phyloP scores from a whole-genome alignment of 2,797 vertebrate species.

The Catostomus latipinnis region DNA sequence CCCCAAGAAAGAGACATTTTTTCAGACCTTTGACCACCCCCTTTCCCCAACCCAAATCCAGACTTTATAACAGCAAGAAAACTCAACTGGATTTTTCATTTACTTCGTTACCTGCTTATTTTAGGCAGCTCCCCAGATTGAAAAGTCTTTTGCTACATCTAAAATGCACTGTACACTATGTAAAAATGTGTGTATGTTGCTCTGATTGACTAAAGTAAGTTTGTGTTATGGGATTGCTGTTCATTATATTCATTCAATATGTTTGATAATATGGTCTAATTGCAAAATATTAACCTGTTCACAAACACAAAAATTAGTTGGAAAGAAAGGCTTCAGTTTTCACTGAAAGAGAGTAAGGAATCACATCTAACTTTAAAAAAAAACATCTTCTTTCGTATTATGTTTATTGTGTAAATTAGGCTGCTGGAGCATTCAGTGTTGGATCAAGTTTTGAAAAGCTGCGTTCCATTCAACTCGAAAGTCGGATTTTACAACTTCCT shows the following conservation, averaged over 20 bases:
- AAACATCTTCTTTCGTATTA: too few species aligned
- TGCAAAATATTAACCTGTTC: not conserved
- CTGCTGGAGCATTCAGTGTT: too few species aligned
- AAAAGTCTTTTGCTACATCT: too few species aligned
- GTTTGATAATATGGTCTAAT: conserved; percentile 28
- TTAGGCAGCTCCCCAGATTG: too few species aligned
- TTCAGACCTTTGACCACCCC: not conserved
- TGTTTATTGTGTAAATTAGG: too few species aligned
- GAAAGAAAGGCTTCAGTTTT: not conserved
- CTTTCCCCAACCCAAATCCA: conserved; percentile 26
- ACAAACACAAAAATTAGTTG: not conserved
- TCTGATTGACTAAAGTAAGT: conserved; percentile 10
- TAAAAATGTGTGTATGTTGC: conserved; percentile 44
- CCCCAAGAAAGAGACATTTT: conserved; percentile 24
- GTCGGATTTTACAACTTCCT: too few species aligned
- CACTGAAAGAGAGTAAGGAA: not conserved
- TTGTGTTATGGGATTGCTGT: conserved; percentile 14
- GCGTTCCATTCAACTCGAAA: too few species aligned
- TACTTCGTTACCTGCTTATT: not conserved
- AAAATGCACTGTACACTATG: not conserved
- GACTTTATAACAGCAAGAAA: not conserved
- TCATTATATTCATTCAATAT: conserved; percentile 13
- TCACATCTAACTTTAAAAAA: not conserved
- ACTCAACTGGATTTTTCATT: not conserved
- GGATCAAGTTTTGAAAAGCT: too few species aligned